Base-by-base conservation (phyloP, 1,140 invertebrate genomes). In the Solenopsis fugax region DNA sequence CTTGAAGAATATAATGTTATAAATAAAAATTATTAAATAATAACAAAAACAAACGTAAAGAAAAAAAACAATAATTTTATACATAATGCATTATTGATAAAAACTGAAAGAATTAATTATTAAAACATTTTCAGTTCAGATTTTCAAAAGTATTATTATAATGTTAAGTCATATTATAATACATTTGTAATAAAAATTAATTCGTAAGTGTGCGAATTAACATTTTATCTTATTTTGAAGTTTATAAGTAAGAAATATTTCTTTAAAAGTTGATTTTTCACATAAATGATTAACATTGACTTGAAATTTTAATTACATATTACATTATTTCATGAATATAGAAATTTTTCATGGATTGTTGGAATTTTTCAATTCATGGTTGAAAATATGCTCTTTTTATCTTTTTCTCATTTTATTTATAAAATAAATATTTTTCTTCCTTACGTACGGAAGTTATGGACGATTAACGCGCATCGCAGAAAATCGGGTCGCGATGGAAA, bases 401-500 rank as follows among this genome's bases (percentile, higher is more conserved):
- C n/a, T 56, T 56, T 12, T 56, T 58, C 29, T 41, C 12, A 0
- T 45, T 41, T 45, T 60, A 45, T 56, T 58, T 45, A 29, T 9
- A 29, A 9, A 62, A 72, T 48, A 56, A 45, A 18, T 34, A 62
- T 69, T 69, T 72, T 48, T 72, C 45, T 41, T 72, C 54, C 24
- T 16, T 67, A 34, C n/a, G 48, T 24, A 12, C 37, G 12, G 18
- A 82, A n/a, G 24, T 82, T 37, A 41, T 21, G 54, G 45, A 73
- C 18, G 41, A 24, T 73, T 82, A 58, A 12, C n/a, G 34, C 3
- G 52, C 21, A 81, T 71, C 65, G 21, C 50, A 24, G 21, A 18
- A 71, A 81, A 58, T 56, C 67, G 16, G 37, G 21, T 80, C 24
- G 18, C n/a, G 62, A 54, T 34, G 37, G 24, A 72, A 71, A 48